Base-by-base conservation (phyloP, 64 coral and sea anemone genomes). In the Stichodactyla helianthus region DNA sequence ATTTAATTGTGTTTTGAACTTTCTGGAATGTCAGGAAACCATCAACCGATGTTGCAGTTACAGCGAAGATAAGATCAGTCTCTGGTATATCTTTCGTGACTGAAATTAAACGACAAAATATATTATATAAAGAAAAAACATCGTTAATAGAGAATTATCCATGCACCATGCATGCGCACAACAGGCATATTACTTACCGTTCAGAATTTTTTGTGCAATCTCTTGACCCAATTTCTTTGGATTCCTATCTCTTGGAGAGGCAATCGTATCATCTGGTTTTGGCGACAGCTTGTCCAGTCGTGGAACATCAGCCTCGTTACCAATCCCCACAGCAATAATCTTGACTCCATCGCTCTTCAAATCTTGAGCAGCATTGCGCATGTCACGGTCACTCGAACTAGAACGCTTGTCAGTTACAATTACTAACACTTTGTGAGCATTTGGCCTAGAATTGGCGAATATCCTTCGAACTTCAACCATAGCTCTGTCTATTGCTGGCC, bases 361-460 rank as follows among this genome's bases (percentile, higher is more conserved):
- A 20, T 50, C 22, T 20, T 89, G 83, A 12, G 91, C 87, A 18
- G 90, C 87, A 31, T 18, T 50, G 13, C 82, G 65, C 28, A 95
- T 71, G 51, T 95, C 84, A 57, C 86, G 84, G 59, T 80, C 26
- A 62, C 82, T 79, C n/a, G 67, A 83, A 35, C 53, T 71, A 6
- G 94, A 95, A 7, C 88, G 68, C 88, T 92, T 89, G 68, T 95
- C 90, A 64, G 85, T 90, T 10, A 96, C 61, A 19, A 93, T 83
- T 27, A 96, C 79, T 18, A 96, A 67, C 51, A 96, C 91, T 54
- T 93, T 71, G 59, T 83, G 57, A 50, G 78, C 20, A 74, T 84
- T 87, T 52, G 62, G 52, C 2, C 86, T 79, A 57, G 58, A 44
- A 20, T 13, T 59, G 11, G 10, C 79, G 61, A 92, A 92, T 10